Base-by-base conservation (phyloP, 2,888 invertebrate genomes). In the Cephus spinipes region DNA sequence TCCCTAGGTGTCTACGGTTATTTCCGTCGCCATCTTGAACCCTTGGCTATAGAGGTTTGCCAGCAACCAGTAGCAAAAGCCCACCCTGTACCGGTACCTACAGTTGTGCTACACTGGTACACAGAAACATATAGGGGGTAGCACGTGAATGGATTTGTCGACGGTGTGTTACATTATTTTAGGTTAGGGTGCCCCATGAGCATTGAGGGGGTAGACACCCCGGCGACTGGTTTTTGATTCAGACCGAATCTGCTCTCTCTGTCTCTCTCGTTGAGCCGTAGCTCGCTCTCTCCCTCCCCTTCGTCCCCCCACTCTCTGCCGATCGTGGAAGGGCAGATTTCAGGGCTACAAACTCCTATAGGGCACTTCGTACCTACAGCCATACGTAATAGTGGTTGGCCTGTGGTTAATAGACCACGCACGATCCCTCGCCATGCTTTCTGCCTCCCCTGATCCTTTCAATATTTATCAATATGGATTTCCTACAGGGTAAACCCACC, bases 11-110 rank as follows among this genome's bases (percentile, higher is more conserved):
- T 79, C 83, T 79, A 84, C 83, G 83, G 85, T 84, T 89, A 88
- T 89, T 89, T 88, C 87, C 87, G 87, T 86, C 89, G 88, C 88
- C 89, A 89, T 89, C 85, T 89, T 88, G 87, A 83, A 82, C 80
- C 78, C 75, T 81, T 80, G 78, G 78, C 82, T 86, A 83, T 82
- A 76, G 83, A 83, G 85, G 85, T 85, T 76, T 73, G 23, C 71
- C 30, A 76, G 40, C 40, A 40, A 9, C 55, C 55, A 55, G 23
- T 55, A 55, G 55, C 23, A 55, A 2, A 55, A 23, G 23, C 55
- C 23, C 23, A 55, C 9, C 23, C 55, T 55, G 55, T 55, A 55
- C 55, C 1, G 55, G 55, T 55, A 23, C 55, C 23, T 23, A 55
- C 23, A 23, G 23, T 55, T 55, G 55, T 55, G 40, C 40, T 23